Percentiles rank a stretch among this genome's conserved stretches.
Evolutionary conservation across 2,797 vertebrate species (phyloP).

Genomic region (Echeneis naucrates): DNA sequence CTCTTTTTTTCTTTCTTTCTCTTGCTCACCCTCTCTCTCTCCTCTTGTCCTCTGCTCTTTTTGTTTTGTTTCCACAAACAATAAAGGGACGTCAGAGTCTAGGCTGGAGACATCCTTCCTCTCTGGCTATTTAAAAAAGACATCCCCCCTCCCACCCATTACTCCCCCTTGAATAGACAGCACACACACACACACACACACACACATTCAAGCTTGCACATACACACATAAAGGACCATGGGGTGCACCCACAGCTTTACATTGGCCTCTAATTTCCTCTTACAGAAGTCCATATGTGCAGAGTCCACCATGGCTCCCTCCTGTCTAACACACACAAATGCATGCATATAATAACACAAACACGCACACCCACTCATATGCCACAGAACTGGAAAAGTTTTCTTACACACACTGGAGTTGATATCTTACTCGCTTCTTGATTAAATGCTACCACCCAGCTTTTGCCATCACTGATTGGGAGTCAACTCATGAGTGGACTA

Average conservation of each 20-base stretch:
- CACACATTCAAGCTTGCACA: slow-evolving; percentile 16
- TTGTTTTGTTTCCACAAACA: slow-evolving; percentile 82
- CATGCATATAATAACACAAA: slow-evolving; percentile 13
- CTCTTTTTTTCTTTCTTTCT: slow-evolving; percentile 39
- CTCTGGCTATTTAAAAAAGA: slow-evolving; percentile 71
- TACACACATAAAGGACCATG: slow-evolving; percentile 30
- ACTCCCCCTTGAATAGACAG: slow-evolving; percentile 63
- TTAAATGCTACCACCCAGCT: slow-evolving; percentile 67
- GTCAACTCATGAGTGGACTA: slow-evolving; percentile 40
- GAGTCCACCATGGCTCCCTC: slow-evolving; percentile 11
- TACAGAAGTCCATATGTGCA: slow-evolving; percentile 41
- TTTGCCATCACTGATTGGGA: slow-evolving; percentile 49
- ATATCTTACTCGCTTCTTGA: slow-evolving; percentile 56
- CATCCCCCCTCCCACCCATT: slow-evolving; percentile 63
- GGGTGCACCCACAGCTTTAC: slow-evolving; percentile 72
- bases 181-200: slow-evolving; percentile 20
- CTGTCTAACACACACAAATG: slow-evolving; percentile 16
- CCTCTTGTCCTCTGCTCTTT: slow-evolving; percentile 67
- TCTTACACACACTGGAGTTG: slow-evolving; percentile 62
- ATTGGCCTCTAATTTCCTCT: slow-evolving; percentile 67
- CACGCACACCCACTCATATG: slow-evolving; percentile 9
- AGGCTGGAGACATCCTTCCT: slow-evolving; percentile 78
- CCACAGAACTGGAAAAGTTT: slow-evolving; percentile 54
- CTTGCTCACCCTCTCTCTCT: slow-evolving; percentile 49
- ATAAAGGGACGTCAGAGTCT: slow-evolving; percentile 81